phyloP scores from a whole-genome alignment of 2,888 invertebrate species.

The Drosophila nigricruria region DNA sequence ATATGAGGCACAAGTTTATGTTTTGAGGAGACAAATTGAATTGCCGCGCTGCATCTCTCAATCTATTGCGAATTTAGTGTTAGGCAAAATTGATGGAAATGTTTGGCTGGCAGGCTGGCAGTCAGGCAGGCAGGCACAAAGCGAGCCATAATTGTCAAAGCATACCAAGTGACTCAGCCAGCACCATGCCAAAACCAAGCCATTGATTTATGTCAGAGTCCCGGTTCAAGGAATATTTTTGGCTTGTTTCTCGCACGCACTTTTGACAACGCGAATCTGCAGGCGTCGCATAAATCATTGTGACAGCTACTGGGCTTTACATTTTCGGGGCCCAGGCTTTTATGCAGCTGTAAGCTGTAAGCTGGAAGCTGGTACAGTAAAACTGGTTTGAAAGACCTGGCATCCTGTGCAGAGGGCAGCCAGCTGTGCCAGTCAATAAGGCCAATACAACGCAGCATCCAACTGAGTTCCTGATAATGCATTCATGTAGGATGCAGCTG shows the following conservation, averaged over 20 bases:
- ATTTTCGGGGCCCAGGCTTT: conserved; percentile 23
- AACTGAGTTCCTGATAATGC: conserved; percentile 13
- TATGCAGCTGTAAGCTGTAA: neutral
- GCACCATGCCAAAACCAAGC: conserved; percentile 23
- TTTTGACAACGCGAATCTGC: conserved; percentile 31
- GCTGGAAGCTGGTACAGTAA: conserved; percentile 17
- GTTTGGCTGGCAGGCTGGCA: conserved; percentile 29
- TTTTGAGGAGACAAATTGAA: conserved; percentile 60
- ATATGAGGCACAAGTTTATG: conserved; percentile 27
- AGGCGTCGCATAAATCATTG: conserved; percentile 70
- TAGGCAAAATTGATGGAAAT: conserved; percentile 49
- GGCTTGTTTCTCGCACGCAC: conserved; percentile 32
- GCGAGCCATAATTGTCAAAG: conserved; percentile 59
- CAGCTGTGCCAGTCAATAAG: conserved; percentile 11
- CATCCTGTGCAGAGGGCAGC: neutral
- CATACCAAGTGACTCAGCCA: conserved; percentile 35
- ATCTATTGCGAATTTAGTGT: conserved; percentile 29
- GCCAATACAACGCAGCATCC: neutral
- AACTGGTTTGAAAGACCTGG: conserved; percentile 24
- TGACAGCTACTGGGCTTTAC: conserved; percentile 74
- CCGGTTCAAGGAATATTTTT: conserved; percentile 7
- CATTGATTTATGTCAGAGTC: conserved; percentile 55
- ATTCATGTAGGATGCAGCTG: neutral
- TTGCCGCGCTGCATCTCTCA: conserved; percentile 59
- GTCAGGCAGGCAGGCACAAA: conserved; percentile 30